Base-by-base conservation (phyloP, 1,140 invertebrate genomes). In the Euura lappo region DNA sequence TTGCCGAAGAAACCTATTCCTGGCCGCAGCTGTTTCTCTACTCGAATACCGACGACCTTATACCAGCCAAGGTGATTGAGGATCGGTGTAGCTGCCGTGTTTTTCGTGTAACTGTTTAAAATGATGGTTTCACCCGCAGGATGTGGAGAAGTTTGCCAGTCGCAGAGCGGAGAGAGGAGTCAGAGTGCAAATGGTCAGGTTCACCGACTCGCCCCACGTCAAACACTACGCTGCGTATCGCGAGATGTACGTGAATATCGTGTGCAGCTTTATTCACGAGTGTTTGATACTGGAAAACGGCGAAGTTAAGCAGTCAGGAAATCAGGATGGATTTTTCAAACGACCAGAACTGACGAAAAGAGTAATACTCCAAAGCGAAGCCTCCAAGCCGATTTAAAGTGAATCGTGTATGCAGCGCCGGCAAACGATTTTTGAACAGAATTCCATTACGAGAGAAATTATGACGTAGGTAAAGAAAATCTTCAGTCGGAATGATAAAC, bases 11-110 rank as follows among this genome's bases (percentile, higher is more conserved):
- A 79, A 79, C 84, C 60, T 83, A 85, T 69, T 81, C 86, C 60
- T 92, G 90, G 88, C 91, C 94, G 44, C 93, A 94, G 81, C 81
- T 94, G 64, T 95, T 94, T 81, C 87, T 95, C 11, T 95, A 93
- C 79, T 95, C 93, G 0, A 92, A 92, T 77, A 88, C 89, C 3
- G 94, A 95, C 80, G 87, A 90, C 44, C 78, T 94, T 77, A 90
- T 91, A 78, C 86, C 89, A 45, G 88, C 89, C 72, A 79, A 84
- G 72, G 89, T 91, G 51, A 60, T 43, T 71, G 70, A 46, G 64
- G 66, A 10, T 68, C 70, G 7, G 65, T 28, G 0, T 28, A 28
- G 28, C 28, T 28, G 28, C 28, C 28, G 28, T 28, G 28, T 1
- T 28, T 28, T 28, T 28, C 28, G 28, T 28, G 28, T 28, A 28